These are phyloP conservation scores for Orussus abietinus DNA, from an alignment of 1,140 invertebrate species.

Conservation along the genomic window DNA sequence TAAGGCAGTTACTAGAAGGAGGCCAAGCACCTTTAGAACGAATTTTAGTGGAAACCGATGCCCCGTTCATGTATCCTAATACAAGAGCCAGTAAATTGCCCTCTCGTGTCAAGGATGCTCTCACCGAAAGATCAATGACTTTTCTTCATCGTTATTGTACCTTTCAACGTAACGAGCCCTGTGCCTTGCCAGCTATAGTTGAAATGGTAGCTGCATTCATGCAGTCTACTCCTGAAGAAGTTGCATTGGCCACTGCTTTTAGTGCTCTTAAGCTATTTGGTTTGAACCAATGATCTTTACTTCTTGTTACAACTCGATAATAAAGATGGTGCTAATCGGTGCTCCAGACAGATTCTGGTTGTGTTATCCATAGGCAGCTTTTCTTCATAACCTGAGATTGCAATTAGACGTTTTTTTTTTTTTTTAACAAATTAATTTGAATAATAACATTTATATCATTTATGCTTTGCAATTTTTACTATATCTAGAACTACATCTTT, in stretches of 20 bases:
- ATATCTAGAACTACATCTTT: too few relatives aligned
- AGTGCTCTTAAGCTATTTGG: slow-evolving; percentile 92
- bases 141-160: slow-evolving; percentile 79
- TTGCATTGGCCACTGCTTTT: slow-evolving; percentile 87
- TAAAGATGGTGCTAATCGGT: slow-evolving; percentile 17
- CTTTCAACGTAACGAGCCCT: slow-evolving; percentile 95
- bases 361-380: slow-evolving; percentile 13
- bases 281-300: slow-evolving; percentile 63
- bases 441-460: too few relatives aligned
- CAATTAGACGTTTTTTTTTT: too few relatives aligned
- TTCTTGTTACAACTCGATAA: not conserved
- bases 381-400: slow-evolving; percentile 2
- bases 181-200: slow-evolving; percentile 86
- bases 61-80: slow-evolving; percentile 95
- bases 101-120: slow-evolving; percentile 75
- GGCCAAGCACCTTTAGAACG: slow-evolving; percentile 77
- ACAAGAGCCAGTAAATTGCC: slow-evolving; percentile 89
- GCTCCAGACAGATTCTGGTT: slow-evolving; percentile 3
- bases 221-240: slow-evolving; percentile 80
- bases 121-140: slow-evolving; percentile 78
- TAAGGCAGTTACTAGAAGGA: slow-evolving; percentile 77
- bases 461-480: too few relatives aligned
- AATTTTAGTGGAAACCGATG: slow-evolving; percentile 86
- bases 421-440: slow-evolving; percentile 3
- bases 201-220: slow-evolving; percentile 93